These are phyloP conservation scores for Idaea biselata DNA, from an alignment of 2,888 invertebrate species.

Conservation along the genomic window DNA sequence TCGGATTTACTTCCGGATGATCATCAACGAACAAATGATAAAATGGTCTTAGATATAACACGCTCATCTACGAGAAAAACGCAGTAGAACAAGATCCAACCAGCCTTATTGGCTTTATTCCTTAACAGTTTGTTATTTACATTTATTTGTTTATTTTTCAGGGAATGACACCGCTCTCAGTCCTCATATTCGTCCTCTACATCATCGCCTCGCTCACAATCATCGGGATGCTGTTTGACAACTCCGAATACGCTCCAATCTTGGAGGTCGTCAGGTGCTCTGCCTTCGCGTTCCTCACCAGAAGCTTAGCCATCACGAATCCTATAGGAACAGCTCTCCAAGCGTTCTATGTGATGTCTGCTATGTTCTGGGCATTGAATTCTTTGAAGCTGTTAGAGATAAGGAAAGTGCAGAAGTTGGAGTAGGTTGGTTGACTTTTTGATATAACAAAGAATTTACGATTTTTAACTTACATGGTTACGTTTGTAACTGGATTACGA, in stretches of 20 bases:
- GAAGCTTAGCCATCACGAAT: slow-evolving; percentile 61
- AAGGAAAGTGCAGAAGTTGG: slow-evolving; percentile 56
- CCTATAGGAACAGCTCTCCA: slow-evolving; percentile 70
- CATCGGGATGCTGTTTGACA: slow-evolving; percentile 87
- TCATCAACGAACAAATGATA: too few species aligned
- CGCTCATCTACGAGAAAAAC: too few species aligned
- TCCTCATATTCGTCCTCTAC: slow-evolving; percentile 81
- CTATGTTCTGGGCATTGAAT: slow-evolving; percentile 84
- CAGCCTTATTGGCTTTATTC: neutral
- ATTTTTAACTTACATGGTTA: too few species aligned
- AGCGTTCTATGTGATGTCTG: slow-evolving; percentile 81
- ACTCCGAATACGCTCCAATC: slow-evolving; percentile 80
- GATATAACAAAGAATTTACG: neutral
- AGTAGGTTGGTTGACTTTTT: slow-evolving; percentile 28
- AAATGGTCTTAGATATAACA: too few species aligned
- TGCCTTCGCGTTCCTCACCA: slow-evolving; percentile 76
- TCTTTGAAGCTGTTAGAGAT: slow-evolving; percentile 80
- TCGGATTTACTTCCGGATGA: too few species aligned
- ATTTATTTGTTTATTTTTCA: slow-evolving; percentile 55
- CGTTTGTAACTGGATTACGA: too few species aligned
- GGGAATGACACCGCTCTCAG: slow-evolving; percentile 82
- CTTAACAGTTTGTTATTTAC: neutral
- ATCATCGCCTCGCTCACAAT: slow-evolving; percentile 84
- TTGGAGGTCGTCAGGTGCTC: slow-evolving; percentile 85
- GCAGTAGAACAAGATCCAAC: too few species aligned